Conservation (phyloP, 1,140 invertebrate genomes). For the Rhyzopertha dominica region DNA sequence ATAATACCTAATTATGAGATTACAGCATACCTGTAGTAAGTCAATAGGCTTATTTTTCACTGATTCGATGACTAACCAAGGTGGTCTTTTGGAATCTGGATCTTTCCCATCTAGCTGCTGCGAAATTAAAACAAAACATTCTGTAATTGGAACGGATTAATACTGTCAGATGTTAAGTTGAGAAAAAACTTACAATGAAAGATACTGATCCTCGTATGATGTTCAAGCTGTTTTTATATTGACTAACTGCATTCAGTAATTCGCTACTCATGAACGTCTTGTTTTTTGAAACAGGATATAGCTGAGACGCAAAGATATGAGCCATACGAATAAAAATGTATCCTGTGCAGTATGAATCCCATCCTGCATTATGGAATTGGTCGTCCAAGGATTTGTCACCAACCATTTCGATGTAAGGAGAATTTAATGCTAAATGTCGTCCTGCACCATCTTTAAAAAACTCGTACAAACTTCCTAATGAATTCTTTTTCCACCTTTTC, state of each 20-base stretch:
- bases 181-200: slow-evolving; percentile 50
- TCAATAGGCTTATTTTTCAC: slow-evolving; percentile 34
- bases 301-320: slow-evolving; percentile 46
- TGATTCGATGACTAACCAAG: slow-evolving; percentile 49
- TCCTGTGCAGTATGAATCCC: slow-evolving; percentile 69
- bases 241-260: slow-evolving; percentile 48
- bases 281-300: slow-evolving; percentile 36
- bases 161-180: slow-evolving; percentile 32
- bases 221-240: slow-evolving; percentile 57
- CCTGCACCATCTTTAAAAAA: slow-evolving; percentile 53
- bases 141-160: slow-evolving; percentile 12
- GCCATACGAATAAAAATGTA: slow-evolving; percentile 57
- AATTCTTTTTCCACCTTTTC: slow-evolving; percentile 50
- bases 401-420: slow-evolving; percentile 45
- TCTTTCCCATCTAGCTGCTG: slow-evolving; percentile 53
- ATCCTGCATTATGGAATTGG: slow-evolving; percentile 62
- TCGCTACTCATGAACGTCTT: slow-evolving; percentile 50
- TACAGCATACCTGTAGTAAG: slow-evolving; percentile 41
- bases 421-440: slow-evolving; percentile 34
- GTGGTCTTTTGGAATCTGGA: slow-evolving; percentile 48
- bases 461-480: slow-evolving; percentile 52
- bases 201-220: slow-evolving; percentile 53
- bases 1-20: too few relatives aligned
- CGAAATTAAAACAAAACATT: slow-evolving; percentile 27
- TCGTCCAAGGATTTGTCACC: slow-evolving; percentile 24